These are phyloP conservation scores for Heliangelus exortis DNA, from an alignment of 2,797 vertebrate species.

Conservation along the genomic window DNA sequence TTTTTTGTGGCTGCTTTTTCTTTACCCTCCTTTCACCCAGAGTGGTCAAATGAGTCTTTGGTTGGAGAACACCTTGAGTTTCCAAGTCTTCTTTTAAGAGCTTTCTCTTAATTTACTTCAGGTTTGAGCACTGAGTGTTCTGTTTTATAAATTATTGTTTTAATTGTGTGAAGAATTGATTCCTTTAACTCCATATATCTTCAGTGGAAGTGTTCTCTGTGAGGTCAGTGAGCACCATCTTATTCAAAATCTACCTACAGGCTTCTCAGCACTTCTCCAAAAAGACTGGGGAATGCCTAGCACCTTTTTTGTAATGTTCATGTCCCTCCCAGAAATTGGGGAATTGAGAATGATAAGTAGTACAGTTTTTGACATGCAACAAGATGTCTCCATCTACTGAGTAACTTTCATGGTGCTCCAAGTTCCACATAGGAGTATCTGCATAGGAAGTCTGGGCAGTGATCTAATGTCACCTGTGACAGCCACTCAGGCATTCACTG, in stretches of 20 bases:
- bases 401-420: not conserved
- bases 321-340: not conserved
- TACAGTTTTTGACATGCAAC: not conserved
- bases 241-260: not conserved
- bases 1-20: not conserved
- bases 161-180: not conserved
- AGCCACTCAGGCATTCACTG: not conserved
- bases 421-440: not conserved
- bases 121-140: not conserved
- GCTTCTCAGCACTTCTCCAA: conserved; percentile 2
- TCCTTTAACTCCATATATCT: fast-evolving
- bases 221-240: not conserved
- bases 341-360: not conserved
- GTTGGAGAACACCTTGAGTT: not conserved
- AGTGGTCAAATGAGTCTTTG: not conserved
- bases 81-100: not conserved
- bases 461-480: not conserved
- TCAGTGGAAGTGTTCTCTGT: not conserved
- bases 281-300: not conserved
- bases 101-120: not conserved
- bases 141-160: not conserved
- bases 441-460: not conserved
- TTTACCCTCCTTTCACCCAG: not conserved
- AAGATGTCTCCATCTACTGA: not conserved
- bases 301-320: not conserved